These are phyloP conservation scores for Sipha flava DNA, from an alignment of 1,140 invertebrate genomes.

Conservation along the genomic window DNA sequence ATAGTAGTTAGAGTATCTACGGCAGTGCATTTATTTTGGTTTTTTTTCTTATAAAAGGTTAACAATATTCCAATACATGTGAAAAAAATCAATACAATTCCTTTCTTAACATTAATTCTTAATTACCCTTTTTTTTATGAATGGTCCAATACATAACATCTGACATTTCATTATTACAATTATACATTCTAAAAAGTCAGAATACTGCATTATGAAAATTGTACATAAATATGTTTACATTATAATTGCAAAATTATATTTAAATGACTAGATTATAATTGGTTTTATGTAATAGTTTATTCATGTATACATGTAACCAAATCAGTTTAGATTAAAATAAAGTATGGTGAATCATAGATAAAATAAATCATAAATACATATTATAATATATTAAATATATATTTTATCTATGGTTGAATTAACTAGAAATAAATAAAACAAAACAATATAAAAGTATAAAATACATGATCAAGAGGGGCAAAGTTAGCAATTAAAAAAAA, in stretches of 20 bases:
- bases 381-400: too few species aligned
- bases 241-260: too few species aligned
- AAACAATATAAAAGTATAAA: background rate
- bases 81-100: background rate
- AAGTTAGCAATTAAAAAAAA: background rate
- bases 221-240: too few species aligned
- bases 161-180: background rate
- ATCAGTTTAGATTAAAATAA: too few species aligned
- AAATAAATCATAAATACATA: too few species aligned
- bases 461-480: background rate
- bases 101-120: background rate
- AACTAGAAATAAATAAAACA: background rate
- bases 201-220: too few species aligned
- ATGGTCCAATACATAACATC: background rate
- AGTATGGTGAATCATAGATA: too few species aligned
- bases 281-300: too few species aligned
- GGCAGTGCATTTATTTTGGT: background rate
- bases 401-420: too few species aligned
- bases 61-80: background rate
- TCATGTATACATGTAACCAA: too few species aligned
- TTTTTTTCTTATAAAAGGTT: background rate
- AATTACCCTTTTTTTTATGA: constrained; percentile 1
- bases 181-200: background rate
- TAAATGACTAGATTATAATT: too few species aligned
- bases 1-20: too few species aligned